Conservation (phyloP, 2,888 invertebrate species). For the Tinea semifulvella region DNA sequence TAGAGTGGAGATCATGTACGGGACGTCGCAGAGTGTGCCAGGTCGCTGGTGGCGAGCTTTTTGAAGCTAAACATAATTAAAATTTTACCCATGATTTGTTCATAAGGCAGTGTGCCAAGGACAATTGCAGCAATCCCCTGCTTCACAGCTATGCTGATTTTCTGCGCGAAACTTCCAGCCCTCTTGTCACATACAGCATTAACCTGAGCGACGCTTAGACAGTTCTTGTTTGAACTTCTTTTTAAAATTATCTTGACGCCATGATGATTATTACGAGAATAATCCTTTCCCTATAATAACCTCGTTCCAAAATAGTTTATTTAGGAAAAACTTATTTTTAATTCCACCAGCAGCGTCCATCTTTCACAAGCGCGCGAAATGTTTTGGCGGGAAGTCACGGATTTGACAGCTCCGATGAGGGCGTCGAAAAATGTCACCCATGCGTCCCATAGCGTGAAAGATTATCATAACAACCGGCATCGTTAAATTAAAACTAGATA, state of each 20-base stretch:
- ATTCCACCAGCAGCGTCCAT: neutral
- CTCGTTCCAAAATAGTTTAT: neutral
- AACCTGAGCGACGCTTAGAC: too few species aligned
- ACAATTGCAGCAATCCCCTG: too few species aligned
- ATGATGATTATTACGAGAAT: neutral
- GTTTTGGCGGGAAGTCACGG: conserved; percentile 7
- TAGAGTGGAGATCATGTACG: too few species aligned
- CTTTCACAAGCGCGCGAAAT: conserved; percentile 8
- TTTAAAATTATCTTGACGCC: neutral
- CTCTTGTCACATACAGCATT: too few species aligned
- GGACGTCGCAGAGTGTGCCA: too few species aligned
- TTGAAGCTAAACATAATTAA: too few species aligned
- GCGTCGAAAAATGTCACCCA: neutral
- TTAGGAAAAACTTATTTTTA: conserved; percentile 2
- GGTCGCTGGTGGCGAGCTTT: too few species aligned
- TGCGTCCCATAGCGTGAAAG: neutral
- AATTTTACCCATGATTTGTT: too few species aligned
- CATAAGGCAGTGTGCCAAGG: too few species aligned
- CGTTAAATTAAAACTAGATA: neutral
- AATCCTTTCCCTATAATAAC: neutral
- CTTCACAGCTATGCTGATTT: too few species aligned
- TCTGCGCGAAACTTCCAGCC: too few species aligned
- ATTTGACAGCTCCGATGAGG: conserved; percentile 6
- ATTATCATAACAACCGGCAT: conserved; percentile 1
- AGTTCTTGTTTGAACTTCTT: too few species aligned